These are phyloP conservation scores for Dinomys branickii DNA, from an alignment of 2,113 vertebrate genomes.

Conservation along the genomic window DNA sequence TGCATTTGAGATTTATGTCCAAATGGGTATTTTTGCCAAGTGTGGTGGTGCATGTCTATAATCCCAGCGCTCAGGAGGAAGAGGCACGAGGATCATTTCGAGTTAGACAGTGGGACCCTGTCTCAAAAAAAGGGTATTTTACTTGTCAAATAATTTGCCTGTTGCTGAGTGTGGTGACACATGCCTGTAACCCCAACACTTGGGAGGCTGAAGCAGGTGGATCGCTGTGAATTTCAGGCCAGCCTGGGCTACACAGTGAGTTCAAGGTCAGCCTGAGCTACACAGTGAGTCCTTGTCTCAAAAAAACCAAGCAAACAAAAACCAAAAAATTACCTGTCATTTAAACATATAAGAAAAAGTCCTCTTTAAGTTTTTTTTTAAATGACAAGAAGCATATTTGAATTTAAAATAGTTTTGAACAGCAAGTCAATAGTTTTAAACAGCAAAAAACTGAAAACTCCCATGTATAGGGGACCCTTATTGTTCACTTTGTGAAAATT, in stretches of 20 bases:
- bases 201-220: too few species aligned
- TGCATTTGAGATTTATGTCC: not conserved
- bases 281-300: too few species aligned
- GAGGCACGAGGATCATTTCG: not conserved
- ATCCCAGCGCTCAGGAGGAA: not conserved
- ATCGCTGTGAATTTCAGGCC: not conserved
- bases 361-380: not conserved
- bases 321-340: not conserved
- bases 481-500: not conserved
- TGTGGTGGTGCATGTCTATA: not conserved
- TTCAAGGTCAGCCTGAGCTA: too few species aligned
- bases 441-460: not conserved
- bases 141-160: too few species aligned
- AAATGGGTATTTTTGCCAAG: not conserved
- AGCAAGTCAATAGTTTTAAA: not conserved
- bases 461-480: not conserved
- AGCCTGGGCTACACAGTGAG: not conserved
- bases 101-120: not conserved
- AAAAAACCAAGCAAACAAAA: too few species aligned
- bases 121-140: not conserved
- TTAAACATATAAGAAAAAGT: conserved; percentile 13
- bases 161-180: too few species aligned
- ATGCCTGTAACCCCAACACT: too few species aligned
- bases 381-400: not conserved
- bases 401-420: conserved; percentile 30